Percentiles rank a stretch among this genome's conserved stretches.
Conservation (phyloP, 2,113 vertebrate species). For the Percina caprodes region DNA sequence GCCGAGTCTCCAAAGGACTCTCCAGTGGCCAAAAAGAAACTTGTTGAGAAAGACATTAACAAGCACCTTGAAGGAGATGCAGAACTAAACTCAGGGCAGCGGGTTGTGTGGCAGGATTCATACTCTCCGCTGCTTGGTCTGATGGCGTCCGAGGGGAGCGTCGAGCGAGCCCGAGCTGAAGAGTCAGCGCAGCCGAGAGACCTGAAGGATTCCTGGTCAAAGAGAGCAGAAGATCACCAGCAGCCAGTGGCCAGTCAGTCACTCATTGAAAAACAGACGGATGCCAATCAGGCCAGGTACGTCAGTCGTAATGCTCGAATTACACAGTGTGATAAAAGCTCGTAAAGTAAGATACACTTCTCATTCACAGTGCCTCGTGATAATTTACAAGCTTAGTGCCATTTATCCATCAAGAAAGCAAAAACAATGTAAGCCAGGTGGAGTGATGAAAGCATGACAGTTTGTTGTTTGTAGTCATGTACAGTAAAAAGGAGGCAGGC, state of each 20-base stretch:
- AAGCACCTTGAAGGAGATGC: slow-evolving; percentile 77
- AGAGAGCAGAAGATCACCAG: slow-evolving; percentile 72
- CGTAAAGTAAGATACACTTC: slow-evolving; percentile 8
- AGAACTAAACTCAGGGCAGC: slow-evolving; percentile 65
- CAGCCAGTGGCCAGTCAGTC: slow-evolving; percentile 74
- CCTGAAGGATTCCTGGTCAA: slow-evolving; percentile 76
- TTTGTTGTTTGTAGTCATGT: slow-evolving; percentile 66
- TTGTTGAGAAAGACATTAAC: slow-evolving; percentile 83
- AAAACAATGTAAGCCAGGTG: slow-evolving; percentile 40
- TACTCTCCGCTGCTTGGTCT: slow-evolving; percentile 74
- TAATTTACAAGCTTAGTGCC: slow-evolving; percentile 39
- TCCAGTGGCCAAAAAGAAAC: slow-evolving; percentile 81
- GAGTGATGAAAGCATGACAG: slow-evolving; percentile 68
- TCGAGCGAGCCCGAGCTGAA: slow-evolving; percentile 49
- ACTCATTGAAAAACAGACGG: slow-evolving; percentile 75
- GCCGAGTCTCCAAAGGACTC: slow-evolving; percentile 76
- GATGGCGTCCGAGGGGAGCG: slow-evolving; percentile 54
- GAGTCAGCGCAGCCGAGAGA: slow-evolving; percentile 51
- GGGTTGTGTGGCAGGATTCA: slow-evolving; percentile 77
- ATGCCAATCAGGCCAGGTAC: slow-evolving; percentile 80
- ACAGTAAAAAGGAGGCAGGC: slow-evolving; percentile 66
- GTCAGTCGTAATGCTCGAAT: background rate
- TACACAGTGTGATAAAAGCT: slow-evolving; percentile 17
- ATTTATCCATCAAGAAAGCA: slow-evolving; percentile 56
- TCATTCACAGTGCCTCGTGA: slow-evolving; percentile 27